Percentiles rank a stretch among this genome's conserved stretches.
These are phyloP conservation scores for Anabacerthia variegaticeps DNA, from an alignment of 2,797 vertebrate species.

Conservation along the genomic window DNA sequence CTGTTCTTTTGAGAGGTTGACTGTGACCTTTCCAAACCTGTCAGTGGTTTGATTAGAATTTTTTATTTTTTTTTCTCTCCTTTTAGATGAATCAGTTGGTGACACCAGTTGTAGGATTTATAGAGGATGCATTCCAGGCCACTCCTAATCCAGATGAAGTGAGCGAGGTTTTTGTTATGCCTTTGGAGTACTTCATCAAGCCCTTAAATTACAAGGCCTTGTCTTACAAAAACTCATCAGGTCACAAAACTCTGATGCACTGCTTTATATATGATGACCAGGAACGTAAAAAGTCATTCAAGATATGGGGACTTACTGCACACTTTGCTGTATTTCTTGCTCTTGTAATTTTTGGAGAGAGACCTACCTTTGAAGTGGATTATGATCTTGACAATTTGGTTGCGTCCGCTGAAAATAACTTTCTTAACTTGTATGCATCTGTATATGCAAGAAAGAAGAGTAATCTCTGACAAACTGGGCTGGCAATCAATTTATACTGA, in stretches of 20 bases:
- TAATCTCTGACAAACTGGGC: slow-evolving; percentile 83
- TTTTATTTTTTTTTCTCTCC: neutral
- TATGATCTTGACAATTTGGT: slow-evolving; percentile 79
- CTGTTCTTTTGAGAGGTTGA: neutral
- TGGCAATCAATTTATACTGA: neutral
- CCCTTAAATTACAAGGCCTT: slow-evolving; percentile 70
- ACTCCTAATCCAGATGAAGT: slow-evolving; percentile 88
- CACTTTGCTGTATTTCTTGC: slow-evolving; percentile 81
- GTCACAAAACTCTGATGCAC: slow-evolving; percentile 52
- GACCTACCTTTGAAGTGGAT: slow-evolving; percentile 81
- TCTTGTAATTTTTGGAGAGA: slow-evolving; percentile 76
- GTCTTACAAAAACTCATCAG: neutral
- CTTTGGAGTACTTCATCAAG: slow-evolving; percentile 86
- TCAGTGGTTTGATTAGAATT: neutral
- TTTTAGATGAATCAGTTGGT: slow-evolving; percentile 80
- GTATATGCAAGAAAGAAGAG: slow-evolving; percentile 41
- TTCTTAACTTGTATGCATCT: slow-evolving; percentile 53
- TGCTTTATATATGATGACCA: slow-evolving; percentile 81
- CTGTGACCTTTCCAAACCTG: neutral
- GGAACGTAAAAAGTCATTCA: slow-evolving; percentile 69
- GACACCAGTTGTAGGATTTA: slow-evolving; percentile 89
- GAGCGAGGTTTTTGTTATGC: slow-evolving; percentile 85
- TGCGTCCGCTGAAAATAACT: slow-evolving; percentile 69
- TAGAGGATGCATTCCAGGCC: slow-evolving; percentile 84
- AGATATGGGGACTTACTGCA: slow-evolving; percentile 90